Base-by-base conservation (phyloP, 1,140 invertebrate species). In the Theocolax elegans region DNA sequence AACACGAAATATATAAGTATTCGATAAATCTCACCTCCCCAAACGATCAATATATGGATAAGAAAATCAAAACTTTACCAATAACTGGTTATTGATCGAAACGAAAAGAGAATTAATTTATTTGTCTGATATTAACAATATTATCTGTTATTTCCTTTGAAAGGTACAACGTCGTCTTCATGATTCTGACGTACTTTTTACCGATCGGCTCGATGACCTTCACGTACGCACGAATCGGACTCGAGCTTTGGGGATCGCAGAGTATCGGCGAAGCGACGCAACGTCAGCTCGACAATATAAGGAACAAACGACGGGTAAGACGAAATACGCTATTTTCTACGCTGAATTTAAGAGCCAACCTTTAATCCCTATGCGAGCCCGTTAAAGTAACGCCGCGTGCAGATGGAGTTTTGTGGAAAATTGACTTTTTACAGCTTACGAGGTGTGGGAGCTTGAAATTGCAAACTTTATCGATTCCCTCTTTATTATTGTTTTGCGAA, bases 241-340 rank as follows among this genome's bases (percentile, higher is more conserved):
- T 94, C 51, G 95, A 97, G 76, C 87, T 99, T 3, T 98, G 97
- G 96, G 95, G 95, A 2, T 97, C 95, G 51, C 92, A 96, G 81
- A 94, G 94, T 63, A 98, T 99, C 60, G 97, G 97, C 0, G 97
- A 99, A 87, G 93, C 92, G 72, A 96, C 95, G 2, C 93, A 94
- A 65, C 85, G 94, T 15, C 95, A 97, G 79, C 89, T 94, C 76
- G 95, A 97, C 76, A 95, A 95, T 79, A 94, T 97, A 73, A 92
- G 92, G 71, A 96, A 95, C 76, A 98, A 98, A 88, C 88, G 95
- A 83, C 89, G 95, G 90, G 97, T 98, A 87, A 89, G 91, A 23
- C 13, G 19, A 19, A 46, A 46, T n/a, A n/a, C n/a, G n/a, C 31
- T 35, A 35, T 35, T 10, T 35, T 10, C 31, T 40, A 15, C 7